A percentile compares a stretch with the other conserved stretches of the same genome.
phyloP scores from a whole-genome alignment of 1,140 invertebrate genomes.

The Penaeus chinensis region DNA sequence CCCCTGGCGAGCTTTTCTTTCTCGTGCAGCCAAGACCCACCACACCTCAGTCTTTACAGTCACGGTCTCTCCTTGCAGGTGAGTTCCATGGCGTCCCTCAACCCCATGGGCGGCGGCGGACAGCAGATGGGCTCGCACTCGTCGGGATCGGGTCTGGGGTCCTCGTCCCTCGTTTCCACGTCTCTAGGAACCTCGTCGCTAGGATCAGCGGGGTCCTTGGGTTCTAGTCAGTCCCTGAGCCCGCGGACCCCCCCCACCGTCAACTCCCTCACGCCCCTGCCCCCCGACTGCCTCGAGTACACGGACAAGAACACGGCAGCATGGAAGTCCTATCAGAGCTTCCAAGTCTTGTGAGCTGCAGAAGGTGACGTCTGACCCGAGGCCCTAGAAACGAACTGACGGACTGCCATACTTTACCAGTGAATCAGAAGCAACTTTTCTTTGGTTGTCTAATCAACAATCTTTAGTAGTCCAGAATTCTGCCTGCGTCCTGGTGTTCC shows the following conservation, averaged over 20 bases:
- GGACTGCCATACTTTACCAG: neutral
- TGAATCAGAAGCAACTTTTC: too few relatives aligned
- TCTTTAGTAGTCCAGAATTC: too few relatives aligned
- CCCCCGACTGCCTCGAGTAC: constrained; percentile 65
- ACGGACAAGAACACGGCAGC: constrained; percentile 60
- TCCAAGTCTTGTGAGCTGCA: constrained; percentile 65
- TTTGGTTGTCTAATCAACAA: too few relatives aligned
- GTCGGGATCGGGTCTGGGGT: constrained; percentile 30
- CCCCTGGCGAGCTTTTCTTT: neutral
- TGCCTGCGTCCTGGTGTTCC: too few relatives aligned
- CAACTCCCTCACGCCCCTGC: constrained; percentile 61
- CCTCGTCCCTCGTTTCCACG: neutral
- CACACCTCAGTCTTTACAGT: neutral
- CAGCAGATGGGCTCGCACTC: constrained; percentile 25
- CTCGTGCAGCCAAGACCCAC: neutral
- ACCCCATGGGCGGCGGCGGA: constrained; percentile 56
- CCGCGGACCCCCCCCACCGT: constrained; percentile 58
- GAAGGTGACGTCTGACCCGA: neutral
- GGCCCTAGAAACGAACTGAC: neutral
- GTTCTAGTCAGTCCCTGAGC: constrained; percentile 49
- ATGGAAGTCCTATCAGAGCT: constrained; percentile 66
- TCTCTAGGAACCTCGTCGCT: constrained; percentile 22
- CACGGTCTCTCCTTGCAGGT: constrained; percentile 25
- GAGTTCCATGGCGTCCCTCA: constrained; percentile 58
- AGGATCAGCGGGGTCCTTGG: constrained; percentile 26